Base-by-base conservation (phyloP, 2,888 invertebrate species). In the Lypha dubia region DNA sequence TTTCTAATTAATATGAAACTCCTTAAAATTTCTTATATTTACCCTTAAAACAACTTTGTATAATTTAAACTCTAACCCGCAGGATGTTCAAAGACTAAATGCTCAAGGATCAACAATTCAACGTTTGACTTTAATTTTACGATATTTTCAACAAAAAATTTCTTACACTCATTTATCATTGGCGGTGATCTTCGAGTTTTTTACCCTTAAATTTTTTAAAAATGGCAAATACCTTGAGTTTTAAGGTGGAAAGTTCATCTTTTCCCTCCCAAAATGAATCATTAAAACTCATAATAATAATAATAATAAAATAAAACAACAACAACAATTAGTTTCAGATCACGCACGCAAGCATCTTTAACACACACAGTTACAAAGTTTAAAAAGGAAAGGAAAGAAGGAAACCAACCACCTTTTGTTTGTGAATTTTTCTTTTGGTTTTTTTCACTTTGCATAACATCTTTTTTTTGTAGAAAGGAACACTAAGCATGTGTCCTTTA, bases 221-320 rank as follows among this genome's bases (percentile, higher is more conserved):
- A 24, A 63, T 44, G 63, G 44, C n/a, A 77, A 67, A 71, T 44
- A 24, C 51, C 20, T 22, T 15, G 11, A 63, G 62, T 75, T 82
- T 84, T 80, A 80, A 76, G 79, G 84, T 71, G 71, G 63, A 84
- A 84, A 84, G 84, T 81, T 84, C 81, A 84, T 28, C 11, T 53
- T 49, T 77, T 68, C 28, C 62, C 46, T 46, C 65, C 22, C 71
- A 62, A 62, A 76, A 71, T 79, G 65, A 49, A 13, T 60, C 73
- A 83, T 77, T 79, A 65, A n/a, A n/a, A n/a, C n/a, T n/a, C n/a
- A n/a, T n/a, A n/a, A n/a, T n/a, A n/a, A n/a, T n/a, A n/a, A 68
- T 17, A 74, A 51, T 22, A 62, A 20, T 49, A 17, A 3, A 9
- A 49, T 5, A 17, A 20, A 17, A 38, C 6, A 24, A 17, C 5